phyloP scores from a whole-genome alignment of 2,113 vertebrate genomes.

The Gnathonemus echidnorhynchus region DNA sequence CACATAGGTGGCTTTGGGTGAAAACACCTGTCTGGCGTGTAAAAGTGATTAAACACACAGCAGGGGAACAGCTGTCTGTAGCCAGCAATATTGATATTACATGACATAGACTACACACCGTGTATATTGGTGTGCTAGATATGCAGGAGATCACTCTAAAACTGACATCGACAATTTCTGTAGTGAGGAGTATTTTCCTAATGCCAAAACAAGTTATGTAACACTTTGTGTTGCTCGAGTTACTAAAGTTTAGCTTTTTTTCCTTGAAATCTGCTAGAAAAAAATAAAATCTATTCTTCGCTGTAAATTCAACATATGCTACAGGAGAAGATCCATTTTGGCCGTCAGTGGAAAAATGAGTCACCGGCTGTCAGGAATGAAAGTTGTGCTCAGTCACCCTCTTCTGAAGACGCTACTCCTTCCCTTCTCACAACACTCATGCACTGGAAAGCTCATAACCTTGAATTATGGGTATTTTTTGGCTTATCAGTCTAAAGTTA shows the following conservation, averaged over 20 bases:
- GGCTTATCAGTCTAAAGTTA: neutral
- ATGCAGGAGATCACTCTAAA: neutral
- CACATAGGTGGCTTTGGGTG: neutral
- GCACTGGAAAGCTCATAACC: neutral
- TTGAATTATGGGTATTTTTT: neutral
- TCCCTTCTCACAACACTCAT: neutral
- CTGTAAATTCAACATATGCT: neutral
- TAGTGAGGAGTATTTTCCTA: neutral
- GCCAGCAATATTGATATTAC: neutral
- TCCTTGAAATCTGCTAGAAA: neutral
- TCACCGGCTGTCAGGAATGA: neutral
- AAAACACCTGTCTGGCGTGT: neutral
- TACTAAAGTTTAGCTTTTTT: neutral
- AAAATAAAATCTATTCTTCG: neutral
- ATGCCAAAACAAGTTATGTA: neutral
- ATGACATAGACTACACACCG: neutral
- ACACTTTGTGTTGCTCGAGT: neutral
- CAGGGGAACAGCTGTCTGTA: neutral
- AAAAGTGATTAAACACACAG: neutral
- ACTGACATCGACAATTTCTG: neutral
- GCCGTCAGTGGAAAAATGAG: neutral
- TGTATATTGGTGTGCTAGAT: neutral
- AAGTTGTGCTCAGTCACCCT: neutral
- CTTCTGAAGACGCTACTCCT: neutral
- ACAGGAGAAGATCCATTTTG: neutral